phyloP scores from a whole-genome alignment of 2,797 vertebrate genomes.

The Lutjanus argentimaculatus region DNA sequence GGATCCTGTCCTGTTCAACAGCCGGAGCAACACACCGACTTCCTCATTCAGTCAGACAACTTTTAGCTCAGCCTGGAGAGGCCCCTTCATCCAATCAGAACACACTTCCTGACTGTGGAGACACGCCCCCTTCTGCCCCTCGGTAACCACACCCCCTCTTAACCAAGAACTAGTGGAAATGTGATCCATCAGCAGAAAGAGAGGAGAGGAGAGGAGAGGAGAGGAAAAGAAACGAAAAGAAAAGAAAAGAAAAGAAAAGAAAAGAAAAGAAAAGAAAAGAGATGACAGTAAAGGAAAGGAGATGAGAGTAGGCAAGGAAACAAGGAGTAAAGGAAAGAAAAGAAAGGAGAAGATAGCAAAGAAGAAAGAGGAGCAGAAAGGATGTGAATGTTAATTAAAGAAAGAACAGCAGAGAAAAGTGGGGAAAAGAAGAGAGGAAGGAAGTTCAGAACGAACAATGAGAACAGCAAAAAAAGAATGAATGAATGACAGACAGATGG shows the following conservation, averaged over 20 bases:
- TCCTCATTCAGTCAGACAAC: slow-evolving; percentile 81
- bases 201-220: background rate
- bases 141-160: slow-evolving; percentile 55
- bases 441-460: too few relatives aligned
- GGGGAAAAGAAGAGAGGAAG: too few relatives aligned
- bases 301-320: background rate
- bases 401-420: background rate
- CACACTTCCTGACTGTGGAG: slow-evolving; percentile 57
- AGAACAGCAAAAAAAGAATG: too few relatives aligned
- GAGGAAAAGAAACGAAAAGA: background rate
- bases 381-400: too few relatives aligned
- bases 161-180: slow-evolving; percentile 49
- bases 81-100: slow-evolving; percentile 77
- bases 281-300: too few relatives aligned
- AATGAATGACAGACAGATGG: background rate
- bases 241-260: background rate
- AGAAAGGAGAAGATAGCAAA: background rate
- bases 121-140: slow-evolving; percentile 50
- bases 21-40: slow-evolving; percentile 67
- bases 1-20: slow-evolving; percentile 46
- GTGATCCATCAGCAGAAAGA: slow-evolving; percentile 63
- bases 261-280: background rate
- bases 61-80: slow-evolving; percentile 68
- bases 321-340: background rate
- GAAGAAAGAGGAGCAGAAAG: too few relatives aligned